phyloP scores from a whole-genome alignment of 37 sponge, comb jelly and placozoan genomes.

The Cliona cf. orientalis region DNA sequence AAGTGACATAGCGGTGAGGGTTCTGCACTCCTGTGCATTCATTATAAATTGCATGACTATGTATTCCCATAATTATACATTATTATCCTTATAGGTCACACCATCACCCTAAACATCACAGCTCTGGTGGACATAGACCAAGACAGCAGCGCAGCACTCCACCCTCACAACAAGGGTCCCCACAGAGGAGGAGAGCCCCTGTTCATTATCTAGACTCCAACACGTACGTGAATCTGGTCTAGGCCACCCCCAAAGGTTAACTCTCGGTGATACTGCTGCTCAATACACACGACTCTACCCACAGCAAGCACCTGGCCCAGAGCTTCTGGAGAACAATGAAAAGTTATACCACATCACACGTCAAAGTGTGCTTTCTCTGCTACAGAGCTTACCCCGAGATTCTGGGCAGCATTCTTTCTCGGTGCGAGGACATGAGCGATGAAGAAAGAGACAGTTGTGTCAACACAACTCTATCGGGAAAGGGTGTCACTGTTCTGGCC shows the following conservation, averaged over 20 bases:
- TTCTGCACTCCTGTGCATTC: too few relatives aligned
- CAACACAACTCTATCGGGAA: background rate
- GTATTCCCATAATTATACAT: too few relatives aligned
- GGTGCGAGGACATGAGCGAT: constrained; percentile 1
- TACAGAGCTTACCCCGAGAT: background rate
- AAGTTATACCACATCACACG: background rate
- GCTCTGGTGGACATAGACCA: too few relatives aligned
- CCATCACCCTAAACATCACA: too few relatives aligned
- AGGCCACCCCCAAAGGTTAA: constrained; percentile 15
- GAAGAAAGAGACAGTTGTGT: constrained; percentile 3
- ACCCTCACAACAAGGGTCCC: too few relatives aligned
- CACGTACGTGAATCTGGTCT: background rate
- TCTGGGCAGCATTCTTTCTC: background rate
- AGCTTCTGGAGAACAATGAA: background rate
- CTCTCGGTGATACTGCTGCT: constrained; percentile 13
- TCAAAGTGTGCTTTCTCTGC: constrained; percentile 20
- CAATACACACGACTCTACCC: background rate
- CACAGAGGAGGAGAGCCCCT: too few relatives aligned
- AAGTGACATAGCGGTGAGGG: too few relatives aligned
- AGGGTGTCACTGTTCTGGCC: constrained; percentile 22
- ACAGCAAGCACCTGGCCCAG: background rate
- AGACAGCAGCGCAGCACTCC: too few relatives aligned
- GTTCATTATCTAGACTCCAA: background rate
- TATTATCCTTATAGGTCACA: too few relatives aligned
- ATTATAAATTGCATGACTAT: too few relatives aligned